A percentile compares a stretch with the other conserved stretches of the same genome.
phyloP scores from a whole-genome alignment of 2,888 invertebrate genomes.

The Melinaea menophilus region DNA sequence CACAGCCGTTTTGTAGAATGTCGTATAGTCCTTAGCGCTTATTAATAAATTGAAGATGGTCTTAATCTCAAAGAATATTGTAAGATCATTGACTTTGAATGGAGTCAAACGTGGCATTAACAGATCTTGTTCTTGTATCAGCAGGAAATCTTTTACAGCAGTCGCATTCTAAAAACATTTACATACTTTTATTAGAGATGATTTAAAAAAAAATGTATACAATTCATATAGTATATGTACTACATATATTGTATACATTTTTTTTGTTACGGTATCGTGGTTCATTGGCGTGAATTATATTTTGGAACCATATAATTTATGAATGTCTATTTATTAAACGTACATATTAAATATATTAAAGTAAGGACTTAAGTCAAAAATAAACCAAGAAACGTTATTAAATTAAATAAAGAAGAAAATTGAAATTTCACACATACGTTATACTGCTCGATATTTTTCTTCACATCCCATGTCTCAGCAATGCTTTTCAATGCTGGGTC shows the following conservation, averaged over 20 bases:
- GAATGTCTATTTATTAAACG: no score
- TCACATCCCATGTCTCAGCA: conserved; percentile 70
- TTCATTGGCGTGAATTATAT: no score
- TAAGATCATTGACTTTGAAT: conserved; percentile 76
- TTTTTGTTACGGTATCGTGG: no score
- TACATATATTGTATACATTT: no score
- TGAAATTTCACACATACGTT: conserved; percentile 48
- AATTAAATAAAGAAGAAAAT: no score
- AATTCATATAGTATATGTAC: conserved; percentile 43
- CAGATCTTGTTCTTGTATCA: conserved; percentile 72
- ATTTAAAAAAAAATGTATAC: no score
- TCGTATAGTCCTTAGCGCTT: conserved; percentile 83
- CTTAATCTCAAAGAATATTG: conserved; percentile 79
- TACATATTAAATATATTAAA: no score
- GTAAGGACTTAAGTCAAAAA: no score
- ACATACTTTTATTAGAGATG: not conserved
- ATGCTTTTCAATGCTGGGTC: conserved; percentile 70
- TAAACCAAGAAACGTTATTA: no score
- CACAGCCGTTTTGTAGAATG: conserved; percentile 82
- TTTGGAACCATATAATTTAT: no score
- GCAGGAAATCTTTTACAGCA: conserved; percentile 75
- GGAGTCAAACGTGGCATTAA: conserved; percentile 77
- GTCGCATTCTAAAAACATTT: conserved; percentile 66
- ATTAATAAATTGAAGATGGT: conserved; percentile 82
- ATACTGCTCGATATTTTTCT: conserved; percentile 71